Evolutionary conservation across 2,113 vertebrate species (phyloP), one percentile per base, ranked within the genome.

Genomic region (Xenopus laevis): DNA sequence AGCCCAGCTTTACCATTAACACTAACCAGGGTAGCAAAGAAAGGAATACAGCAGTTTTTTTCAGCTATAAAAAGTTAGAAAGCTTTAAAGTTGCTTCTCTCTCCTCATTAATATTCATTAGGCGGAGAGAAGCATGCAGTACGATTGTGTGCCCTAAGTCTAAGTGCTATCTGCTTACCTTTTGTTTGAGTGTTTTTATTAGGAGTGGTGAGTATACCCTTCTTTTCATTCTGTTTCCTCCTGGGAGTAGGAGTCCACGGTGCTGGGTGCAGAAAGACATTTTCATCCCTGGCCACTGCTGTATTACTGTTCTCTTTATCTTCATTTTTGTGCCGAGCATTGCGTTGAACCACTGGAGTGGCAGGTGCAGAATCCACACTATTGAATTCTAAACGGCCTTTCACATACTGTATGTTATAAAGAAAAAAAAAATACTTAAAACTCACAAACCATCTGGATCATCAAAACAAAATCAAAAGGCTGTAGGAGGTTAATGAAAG

Each of bases 241-340:
- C 77, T 89, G 47, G 33, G 80, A 79, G 80, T 78, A 4, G 93
- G 89, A 20, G 87, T 95, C 74, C 85, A 88, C 12, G 91, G 91
- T 68, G 88, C 82, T 68, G 93, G 92, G 81, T 93, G 78, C 0
- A 65, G 81, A 82, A 95, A 94, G 1, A 81, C 60, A 0, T 88
- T 83, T 13, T 86, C 82, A 10, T 84, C 86, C 77, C 83, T 88
- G 44, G 78, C 23, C 57, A 78, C 58, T n/a, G 67, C 80, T 62
- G 66, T 78, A 78, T 60, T 81, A 7, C 80, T 61, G 71, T 97
- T 95, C 76, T 96, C 94, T 87, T 96, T 94, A 87, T 95, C 91
- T 82, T 91, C 85, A 40, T 20, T 72, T 69, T 83, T 82, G 75
- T 82, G 84, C 60, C 86, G 81, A 74, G 80, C 33, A 76, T 81